Evolutionary conservation across 1,140 invertebrate genomes (phyloP).

Genomic region (Pseudomyrmex sp.): DNA sequence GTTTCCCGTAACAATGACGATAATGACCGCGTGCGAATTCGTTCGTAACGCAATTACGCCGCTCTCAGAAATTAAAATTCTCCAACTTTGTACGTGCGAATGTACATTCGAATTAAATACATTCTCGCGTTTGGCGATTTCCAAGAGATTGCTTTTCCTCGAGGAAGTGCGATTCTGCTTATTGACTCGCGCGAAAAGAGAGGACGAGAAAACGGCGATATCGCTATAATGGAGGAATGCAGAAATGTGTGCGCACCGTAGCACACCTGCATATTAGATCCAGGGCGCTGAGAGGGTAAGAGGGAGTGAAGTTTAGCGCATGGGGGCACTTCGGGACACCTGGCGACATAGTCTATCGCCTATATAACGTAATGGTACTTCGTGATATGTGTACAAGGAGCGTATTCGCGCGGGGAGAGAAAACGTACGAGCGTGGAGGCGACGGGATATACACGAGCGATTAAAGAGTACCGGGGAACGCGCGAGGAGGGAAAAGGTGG

Average conservation of each 20-base stretch:
- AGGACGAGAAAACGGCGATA: slow-evolving; percentile 19
- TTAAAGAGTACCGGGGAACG: slow-evolving; percentile 48
- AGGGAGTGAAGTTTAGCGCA: background rate
- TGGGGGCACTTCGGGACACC: slow-evolving; percentile 69
- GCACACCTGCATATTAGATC: slow-evolving; percentile 73
- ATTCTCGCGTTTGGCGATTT: slow-evolving; percentile 6
- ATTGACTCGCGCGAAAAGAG: background rate
- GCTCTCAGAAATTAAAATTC: background rate
- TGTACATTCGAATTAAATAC: slow-evolving; percentile 19
- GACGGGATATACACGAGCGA: slow-evolving; percentile 43
- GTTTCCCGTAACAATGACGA: slow-evolving; percentile 33
- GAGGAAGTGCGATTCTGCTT: background rate
- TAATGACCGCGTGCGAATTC: slow-evolving; percentile 69
- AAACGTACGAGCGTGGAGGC: slow-evolving; percentile 51
- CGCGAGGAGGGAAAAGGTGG: background rate
- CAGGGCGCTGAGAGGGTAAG: slow-evolving; percentile 35
- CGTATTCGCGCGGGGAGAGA: slow-evolving; percentile 43
- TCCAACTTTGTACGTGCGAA: background rate
- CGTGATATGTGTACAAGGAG: slow-evolving; percentile 49
- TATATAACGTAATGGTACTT: slow-evolving; percentile 71
- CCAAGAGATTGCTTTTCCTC: slow-evolving; percentile 19
- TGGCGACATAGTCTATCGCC: slow-evolving; percentile 68
- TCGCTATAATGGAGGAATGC: slow-evolving; percentile 33
- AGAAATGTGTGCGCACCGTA: slow-evolving; percentile 72
- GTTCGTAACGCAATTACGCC: slow-evolving; percentile 8